phyloP scores from a whole-genome alignment of 2,888 invertebrate genomes.

The Sussaba pulchella region DNA sequence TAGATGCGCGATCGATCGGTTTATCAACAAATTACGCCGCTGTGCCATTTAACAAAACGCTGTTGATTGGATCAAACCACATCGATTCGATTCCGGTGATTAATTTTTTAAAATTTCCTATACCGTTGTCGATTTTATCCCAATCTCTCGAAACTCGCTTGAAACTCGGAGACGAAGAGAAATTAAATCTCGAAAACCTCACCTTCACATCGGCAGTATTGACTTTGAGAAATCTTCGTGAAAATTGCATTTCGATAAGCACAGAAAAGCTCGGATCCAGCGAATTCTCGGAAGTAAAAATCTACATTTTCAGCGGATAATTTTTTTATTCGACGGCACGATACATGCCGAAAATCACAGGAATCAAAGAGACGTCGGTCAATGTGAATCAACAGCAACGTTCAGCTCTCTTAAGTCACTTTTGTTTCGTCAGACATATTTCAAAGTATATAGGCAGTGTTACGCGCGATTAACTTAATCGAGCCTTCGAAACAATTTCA shows the following conservation, averaged over 20 bases:
- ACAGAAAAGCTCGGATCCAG: no score
- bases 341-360: neutral
- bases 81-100: neutral
- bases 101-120: neutral
- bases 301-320: neutral
- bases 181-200: neutral
- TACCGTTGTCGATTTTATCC: neutral
- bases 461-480: constrained; percentile 22
- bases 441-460: constrained; percentile 62
- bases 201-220: neutral
- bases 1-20: neutral
- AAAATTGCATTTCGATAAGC: no score
- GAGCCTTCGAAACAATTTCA: constrained; percentile 30
- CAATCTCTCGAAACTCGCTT: neutral
- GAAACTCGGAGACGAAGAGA: neutral
- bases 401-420: constrained; percentile 40
- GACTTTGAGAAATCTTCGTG: neutral
- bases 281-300: neutral
- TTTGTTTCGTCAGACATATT: constrained; percentile 45
- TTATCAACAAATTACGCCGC: constrained; percentile 9
- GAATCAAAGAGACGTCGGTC: neutral
- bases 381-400: neutral
- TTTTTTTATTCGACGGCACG: no score
- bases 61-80: neutral
- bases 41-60: neutral